Base-by-base conservation (phyloP, 2,113 vertebrate genomes). In the Laticauda colubrina region DNA sequence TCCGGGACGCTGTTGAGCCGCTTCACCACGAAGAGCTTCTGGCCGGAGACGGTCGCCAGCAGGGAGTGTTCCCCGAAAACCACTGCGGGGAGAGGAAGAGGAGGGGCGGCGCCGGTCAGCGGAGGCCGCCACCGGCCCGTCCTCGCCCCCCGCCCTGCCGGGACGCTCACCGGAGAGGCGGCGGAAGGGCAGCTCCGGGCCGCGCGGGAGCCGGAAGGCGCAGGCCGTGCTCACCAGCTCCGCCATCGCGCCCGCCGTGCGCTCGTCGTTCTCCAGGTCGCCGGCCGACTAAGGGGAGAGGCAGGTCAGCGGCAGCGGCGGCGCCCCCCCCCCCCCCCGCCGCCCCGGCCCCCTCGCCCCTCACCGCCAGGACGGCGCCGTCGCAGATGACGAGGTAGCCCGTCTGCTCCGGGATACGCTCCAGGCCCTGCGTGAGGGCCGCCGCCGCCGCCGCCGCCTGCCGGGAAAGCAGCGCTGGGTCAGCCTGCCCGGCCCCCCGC, bases 21-120 rank as follows among this genome's bases (percentile, higher is more conserved):
- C 97, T 99, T 99, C 88, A 99, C 98, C 96, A 99, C 98, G 85
- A 99, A 99, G 14, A 99, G 98, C 88, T 98, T 99, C 97, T 99
- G 98, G 86, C 98, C 98, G 0, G 99, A 99, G 91, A 98, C 96
- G 0, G 99, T 99, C 92, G 98, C 98, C 1, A 98, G 96, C 93
- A 98, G 98, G 0, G 98, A 98, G 85, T 98, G 98, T 89, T 99
- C 98, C 89, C 98, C 98, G 55, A 99, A 98, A 59, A 99, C 98
- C 95, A 99, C 99, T 99, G 97, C 0, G 2, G 85, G 81, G 43
- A 91, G 48, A 48, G 48, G 48, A 53, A 91, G 59, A 48, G 48
- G 48, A 48, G 48, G 48, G 48, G 29, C 89, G 89, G n/a, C 3
- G 57, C 51, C 12, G 18, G n/a, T 45, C 29, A 55, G 69, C 2